Base-by-base conservation (phyloP, 2,113 vertebrate genomes). In the Psammodynastes pulverulentus region DNA sequence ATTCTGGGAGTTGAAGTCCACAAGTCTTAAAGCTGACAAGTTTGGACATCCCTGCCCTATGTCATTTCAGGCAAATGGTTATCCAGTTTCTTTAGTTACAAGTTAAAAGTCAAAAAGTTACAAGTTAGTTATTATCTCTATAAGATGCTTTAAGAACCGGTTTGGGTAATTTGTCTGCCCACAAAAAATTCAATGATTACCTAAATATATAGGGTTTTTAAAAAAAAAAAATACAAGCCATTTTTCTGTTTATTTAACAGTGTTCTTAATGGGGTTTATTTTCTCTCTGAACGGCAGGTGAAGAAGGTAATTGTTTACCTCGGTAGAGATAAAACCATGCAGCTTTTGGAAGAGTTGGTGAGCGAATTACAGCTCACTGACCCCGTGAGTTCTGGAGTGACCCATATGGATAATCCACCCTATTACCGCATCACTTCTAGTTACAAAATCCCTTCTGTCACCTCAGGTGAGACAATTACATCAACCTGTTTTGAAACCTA, bases 261-360 rank as follows among this genome's bases (percentile, higher is more conserved):
- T 92, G 17, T 88, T 29, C 45, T 79, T 52, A 91, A 9, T 58
- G 2, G 21, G 92, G 23, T 45, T 9, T 13, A 91, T n/a, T 96
- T 92, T 51, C 72, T 94, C 58, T 91, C n/a, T 90, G 43, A 12
- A 62, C 91, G 92, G 39, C 98, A 99, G 99, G 98, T 99, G 87
- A 99, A 99, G 96, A 99, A 99, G 91, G 99, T 99, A n/a, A 98
- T 99, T 95, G 99, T 99, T 88, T 99, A 99, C 96, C 96, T 99
- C 97, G 99, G 99, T 93, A 98, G 99, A 97, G 99, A 99, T 96
- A 99, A 99, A 97, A 99, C 99, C 90, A 98, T 99, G 98, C 99
- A 99, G 97, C 97, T 99, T 86, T 95, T 99, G 72, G 99, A 99
- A 96, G 99, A 99, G 96, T 96, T 99, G 95, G 98, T 99, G 97